Conservation (phyloP, 2,113 vertebrate genomes). For the Macheiramphus alcinus region DNA sequence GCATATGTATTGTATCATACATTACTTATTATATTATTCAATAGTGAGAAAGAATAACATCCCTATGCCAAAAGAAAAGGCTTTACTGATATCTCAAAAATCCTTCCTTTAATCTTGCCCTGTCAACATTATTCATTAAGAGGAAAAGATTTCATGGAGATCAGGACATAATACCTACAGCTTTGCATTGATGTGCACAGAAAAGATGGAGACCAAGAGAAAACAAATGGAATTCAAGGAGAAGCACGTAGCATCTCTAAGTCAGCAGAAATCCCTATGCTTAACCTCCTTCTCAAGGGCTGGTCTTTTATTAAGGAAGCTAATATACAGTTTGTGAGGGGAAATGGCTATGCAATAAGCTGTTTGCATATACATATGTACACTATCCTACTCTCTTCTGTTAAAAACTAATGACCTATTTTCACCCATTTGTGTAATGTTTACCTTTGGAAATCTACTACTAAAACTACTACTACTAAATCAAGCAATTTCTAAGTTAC, state of each 20-base stretch:
- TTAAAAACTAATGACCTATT: neutral
- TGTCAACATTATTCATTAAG: neutral
- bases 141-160: neutral
- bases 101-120: neutral
- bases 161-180: neutral
- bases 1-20: accelerated
- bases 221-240: neutral
- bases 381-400: neutral
- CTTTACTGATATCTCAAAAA: neutral
- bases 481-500: neutral
- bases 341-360: neutral
- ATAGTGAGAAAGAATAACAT: neutral
- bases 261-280: neutral
- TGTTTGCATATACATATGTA: neutral
- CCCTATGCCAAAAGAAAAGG: neutral
- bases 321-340: neutral
- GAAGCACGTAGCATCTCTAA: neutral
- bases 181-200: neutral
- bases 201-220: neutral
- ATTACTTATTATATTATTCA: neutral
- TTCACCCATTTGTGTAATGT: neutral
- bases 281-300: neutral
- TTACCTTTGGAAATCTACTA: neutral
- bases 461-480: neutral
- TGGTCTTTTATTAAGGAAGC: neutral